phyloP scores from a whole-genome alignment of 2,797 vertebrate genomes.

The Vespertilio murinus region DNA sequence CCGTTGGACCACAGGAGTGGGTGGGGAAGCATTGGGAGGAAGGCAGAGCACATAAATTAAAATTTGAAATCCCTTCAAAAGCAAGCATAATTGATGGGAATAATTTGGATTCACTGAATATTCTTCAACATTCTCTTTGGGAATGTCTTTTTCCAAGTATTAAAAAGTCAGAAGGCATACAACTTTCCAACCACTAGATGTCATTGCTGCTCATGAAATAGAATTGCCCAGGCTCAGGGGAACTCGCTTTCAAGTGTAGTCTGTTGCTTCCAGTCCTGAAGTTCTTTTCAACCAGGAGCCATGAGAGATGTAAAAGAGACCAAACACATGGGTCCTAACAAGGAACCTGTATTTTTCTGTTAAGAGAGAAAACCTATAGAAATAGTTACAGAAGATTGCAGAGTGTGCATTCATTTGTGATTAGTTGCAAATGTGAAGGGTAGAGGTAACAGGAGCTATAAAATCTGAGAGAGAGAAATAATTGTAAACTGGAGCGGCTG shows the following conservation, averaged over 20 bases:
- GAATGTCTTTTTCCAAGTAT: not conserved
- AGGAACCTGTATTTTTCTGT: not conserved
- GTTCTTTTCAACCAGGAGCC: not conserved
- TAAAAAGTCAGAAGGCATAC: not conserved
- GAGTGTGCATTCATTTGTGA: not conserved
- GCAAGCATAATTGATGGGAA: not conserved
- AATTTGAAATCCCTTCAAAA: not conserved
- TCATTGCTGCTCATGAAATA: slow-evolving; percentile 76
- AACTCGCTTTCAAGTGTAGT: rapidly evolving
- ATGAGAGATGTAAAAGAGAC: not conserved
- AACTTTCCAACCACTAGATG: slow-evolving; percentile 74
- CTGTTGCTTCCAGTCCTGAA: not conserved
- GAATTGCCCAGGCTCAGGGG: not conserved
- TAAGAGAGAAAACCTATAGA: not conserved
- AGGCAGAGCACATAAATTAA: not conserved
- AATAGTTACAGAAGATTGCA: not conserved
- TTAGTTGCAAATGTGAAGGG: not conserved
- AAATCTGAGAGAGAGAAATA: not conserved
- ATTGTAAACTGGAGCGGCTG: not conserved
- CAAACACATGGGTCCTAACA: not conserved
- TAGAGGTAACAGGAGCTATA: not conserved
- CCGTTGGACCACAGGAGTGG: not conserved
- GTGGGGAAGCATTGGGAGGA: not conserved
- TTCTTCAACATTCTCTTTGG: not conserved
- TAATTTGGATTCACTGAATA: slow-evolving; percentile 29